These are phyloP conservation scores for Selene dorsalis DNA, from an alignment of 2,797 vertebrate genomes.

Conservation along the genomic window DNA sequence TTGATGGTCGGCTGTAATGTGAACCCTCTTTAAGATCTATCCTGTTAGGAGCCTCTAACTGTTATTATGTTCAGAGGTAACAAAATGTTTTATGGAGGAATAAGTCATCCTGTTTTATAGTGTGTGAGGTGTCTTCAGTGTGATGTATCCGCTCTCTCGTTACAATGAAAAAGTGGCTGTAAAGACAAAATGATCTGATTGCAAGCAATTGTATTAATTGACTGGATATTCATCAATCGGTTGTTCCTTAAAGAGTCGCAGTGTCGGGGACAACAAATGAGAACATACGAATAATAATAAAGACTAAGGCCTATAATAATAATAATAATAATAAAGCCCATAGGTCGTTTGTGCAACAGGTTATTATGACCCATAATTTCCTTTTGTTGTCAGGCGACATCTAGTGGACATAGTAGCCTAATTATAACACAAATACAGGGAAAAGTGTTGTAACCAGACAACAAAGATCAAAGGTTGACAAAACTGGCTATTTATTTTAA, in stretches of 20 bases:
- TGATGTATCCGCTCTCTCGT: not conserved
- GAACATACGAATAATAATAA: not conserved
- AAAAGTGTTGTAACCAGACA: no score
- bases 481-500: no score
- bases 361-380: no score
- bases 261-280: not conserved
- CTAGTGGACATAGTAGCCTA: no score
- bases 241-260: not conserved
- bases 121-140: conserved; percentile 25
- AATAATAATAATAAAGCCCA: not conserved
- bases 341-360: no score
- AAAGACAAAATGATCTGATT: conserved; percentile 41
- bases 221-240: conserved; percentile 27
- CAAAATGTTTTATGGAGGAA: conserved; percentile 41
- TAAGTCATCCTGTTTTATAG: conserved; percentile 29
- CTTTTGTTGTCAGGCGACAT: no score
- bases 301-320: not conserved
- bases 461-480: no score
- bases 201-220: conserved; percentile 47
- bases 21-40: conserved; percentile 20
- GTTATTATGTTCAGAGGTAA: conserved; percentile 33
- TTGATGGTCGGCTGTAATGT: conserved; percentile 12
- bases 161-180: conserved; percentile 32
- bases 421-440: no score
- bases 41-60: conserved; percentile 35